A percentile compares a stretch with the other conserved stretches of the same genome.
Conservation (phyloP, 2,797 vertebrate species). For the Cossypha niveicapilla region DNA sequence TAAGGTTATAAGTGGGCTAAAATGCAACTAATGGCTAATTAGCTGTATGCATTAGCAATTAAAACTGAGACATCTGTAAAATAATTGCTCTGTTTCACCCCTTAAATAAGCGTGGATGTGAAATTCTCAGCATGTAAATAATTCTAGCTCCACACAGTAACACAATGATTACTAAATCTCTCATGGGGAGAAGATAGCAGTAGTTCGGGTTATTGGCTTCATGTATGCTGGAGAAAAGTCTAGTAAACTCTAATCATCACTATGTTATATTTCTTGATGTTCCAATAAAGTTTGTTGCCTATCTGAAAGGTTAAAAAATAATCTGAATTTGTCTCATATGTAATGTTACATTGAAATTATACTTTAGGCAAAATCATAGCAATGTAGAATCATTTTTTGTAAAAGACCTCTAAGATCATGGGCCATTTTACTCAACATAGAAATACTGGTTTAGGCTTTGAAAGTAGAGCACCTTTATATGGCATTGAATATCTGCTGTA, state of each 20-base stretch:
- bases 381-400: no score
- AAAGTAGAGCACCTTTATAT: not conserved
- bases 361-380: no score
- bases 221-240: no score
- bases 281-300: no score
- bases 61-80: not conserved
- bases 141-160: not conserved
- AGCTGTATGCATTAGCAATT: not conserved
- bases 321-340: no score
- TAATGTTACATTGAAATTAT: no score
- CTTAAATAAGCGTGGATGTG: not conserved
- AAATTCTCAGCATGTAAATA: not conserved
- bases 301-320: no score
- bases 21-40: not conserved
- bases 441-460: not conserved
- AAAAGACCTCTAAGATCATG: no score
- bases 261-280: no score
- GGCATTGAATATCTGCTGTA: not conserved
- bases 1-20: not conserved
- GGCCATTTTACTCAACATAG: not conserved
- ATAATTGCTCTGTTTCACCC: not conserved
- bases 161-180: not conserved
- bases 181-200: not conserved
- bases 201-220: no score
- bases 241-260: no score